Evolutionary conservation across 1,140 invertebrate species (phyloP), one percentile per base, ranked within the genome.

Genomic region (Eumeta japonica): DNA sequence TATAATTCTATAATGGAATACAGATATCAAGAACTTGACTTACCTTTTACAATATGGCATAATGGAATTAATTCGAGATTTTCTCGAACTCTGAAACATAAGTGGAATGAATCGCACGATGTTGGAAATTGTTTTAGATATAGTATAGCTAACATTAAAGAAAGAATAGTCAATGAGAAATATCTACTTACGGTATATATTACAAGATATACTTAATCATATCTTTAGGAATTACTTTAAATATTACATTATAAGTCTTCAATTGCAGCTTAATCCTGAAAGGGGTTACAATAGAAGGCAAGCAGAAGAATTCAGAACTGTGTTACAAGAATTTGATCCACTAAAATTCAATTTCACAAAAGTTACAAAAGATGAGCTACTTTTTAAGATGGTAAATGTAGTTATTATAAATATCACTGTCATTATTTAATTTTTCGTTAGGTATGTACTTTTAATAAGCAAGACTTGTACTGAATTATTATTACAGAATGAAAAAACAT

Each of bases 291-390:
- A 82, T 33, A 65, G 84, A 52, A 74, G 86, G 45, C 60, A 53
- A 41, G 83, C 86, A n/a, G 76, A 86, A 50, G 38, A 66, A 24
- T 80, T 88, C 28, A 41, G 52, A 7, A 77, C 68, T 46, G 70
- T 85, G 28, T 61, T 57, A 12, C 78, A 85, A 54, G 73, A 78
- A 14, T 87, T 87, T 62, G 70, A 86, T 61, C 39, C 64, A 1
- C 49, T 70, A 19, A 55, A 67, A 36, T 89, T 89, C 54, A 85
- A 88, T 67, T 89, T 89, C 47, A 85, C 76, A 2, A 83, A 84
- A 68, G 65, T 84, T 35, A 55, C 70, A 12, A 14, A 62, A 11
- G 48, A 77, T 45, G 87, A 89, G 68, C 71, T 83, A 34, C 50
- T 85, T 24, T 61, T 65, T 42, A 48, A 40, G 30, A 35, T 37